Evolutionary conservation across 1,140 invertebrate species (phyloP), one percentile per base, ranked within the genome.

Genomic region (Ceratosolen fusciceps): DNA sequence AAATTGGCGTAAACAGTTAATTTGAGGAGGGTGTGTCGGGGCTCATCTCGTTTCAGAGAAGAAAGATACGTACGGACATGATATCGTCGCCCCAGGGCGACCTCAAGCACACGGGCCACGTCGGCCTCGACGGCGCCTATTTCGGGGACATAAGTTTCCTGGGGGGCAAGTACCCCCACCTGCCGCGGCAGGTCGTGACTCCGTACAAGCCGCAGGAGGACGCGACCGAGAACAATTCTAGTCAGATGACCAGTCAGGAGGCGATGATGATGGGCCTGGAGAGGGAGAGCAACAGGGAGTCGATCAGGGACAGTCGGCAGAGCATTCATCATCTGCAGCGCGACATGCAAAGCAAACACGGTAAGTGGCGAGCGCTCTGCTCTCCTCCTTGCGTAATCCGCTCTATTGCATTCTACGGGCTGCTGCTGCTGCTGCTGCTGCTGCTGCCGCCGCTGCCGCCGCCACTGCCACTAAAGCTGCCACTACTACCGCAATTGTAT

Each of bases 51-150:
- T 65, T 21, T 12, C 91, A 92, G 75, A 89, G 93, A 79, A 91
- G 94, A 60, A 94, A 95, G 82, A 92, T 98, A 74, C 92, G 95
- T 70, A 94, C 95, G 0, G 97, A 98, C 85, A 98, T 99, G 97
- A 99, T 99, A 82, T 98, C 97, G 16, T 94, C 95, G 43, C 98
- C 98, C 0, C 97, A 99, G 88, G 98, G 97, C 49, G 98, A 99
- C 90, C 93, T 99, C 0, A 97, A 98, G 86, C 98, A 99, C 87
- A 99, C 97, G 0, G 96, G 89, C 1, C 98, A 99, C 88, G 96
- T 99, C 7, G 98, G 98, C 2, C 92, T 98, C 19, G 98, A 99
- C 89, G 98, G 98, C 8, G 96, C 96, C 74, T 97, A 97, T 86
- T 99, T 99, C 88, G 98, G 98, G 0, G 97, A 99, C 89, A 94